phyloP scores from a whole-genome alignment of 2,888 invertebrate genomes.

The Hemistola chrysoprasaria region DNA sequence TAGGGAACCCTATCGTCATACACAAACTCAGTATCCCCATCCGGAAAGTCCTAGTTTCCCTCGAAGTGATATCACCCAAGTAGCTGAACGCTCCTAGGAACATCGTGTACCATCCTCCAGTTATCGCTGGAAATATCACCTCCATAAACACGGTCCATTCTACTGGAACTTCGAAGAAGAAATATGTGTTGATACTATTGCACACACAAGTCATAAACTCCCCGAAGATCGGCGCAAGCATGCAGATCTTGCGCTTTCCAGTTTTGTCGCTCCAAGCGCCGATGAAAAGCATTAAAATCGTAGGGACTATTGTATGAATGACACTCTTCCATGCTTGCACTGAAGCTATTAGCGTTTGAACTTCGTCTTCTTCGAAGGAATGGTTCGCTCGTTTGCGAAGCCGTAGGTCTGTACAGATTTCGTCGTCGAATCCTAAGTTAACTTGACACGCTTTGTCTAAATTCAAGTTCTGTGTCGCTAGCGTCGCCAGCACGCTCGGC shows the following conservation, averaged over 20 bases:
- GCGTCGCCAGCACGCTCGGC: conserved; percentile 84
- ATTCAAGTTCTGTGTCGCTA: conserved; percentile 92
- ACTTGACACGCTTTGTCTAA: conserved; percentile 93
- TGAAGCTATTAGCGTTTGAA: conserved; percentile 81
- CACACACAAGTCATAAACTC: conserved; percentile 76
- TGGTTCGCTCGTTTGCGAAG: conserved; percentile 86
- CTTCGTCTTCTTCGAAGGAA: conserved; percentile 84
- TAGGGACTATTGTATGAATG: conserved; percentile 77
- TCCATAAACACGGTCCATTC: conserved; percentile 79
- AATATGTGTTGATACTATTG: conserved; percentile 79
- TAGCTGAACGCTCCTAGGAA: conserved; percentile 83
- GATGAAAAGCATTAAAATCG: conserved; percentile 79
- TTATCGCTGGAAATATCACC: conserved; percentile 74
- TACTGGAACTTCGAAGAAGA: conserved; percentile 77
- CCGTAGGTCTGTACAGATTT: conserved; percentile 87
- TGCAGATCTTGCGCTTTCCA: conserved; percentile 81
- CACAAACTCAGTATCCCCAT: conserved; percentile 79
- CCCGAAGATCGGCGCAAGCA: conserved; percentile 80
- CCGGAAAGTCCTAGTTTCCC: conserved; percentile 81
- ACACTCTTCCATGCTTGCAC: conserved; percentile 81
- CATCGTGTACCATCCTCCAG: conserved; percentile 82
- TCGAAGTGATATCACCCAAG: conserved; percentile 81
- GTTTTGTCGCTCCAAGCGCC: conserved; percentile 85
- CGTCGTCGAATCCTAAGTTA: conserved; percentile 86
- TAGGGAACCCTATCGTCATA: conserved; percentile 74